phyloP scores from a whole-genome alignment of 30 jellyfish, hydroid and myxozoan genomes.

The Hydractinia echinata region DNA sequence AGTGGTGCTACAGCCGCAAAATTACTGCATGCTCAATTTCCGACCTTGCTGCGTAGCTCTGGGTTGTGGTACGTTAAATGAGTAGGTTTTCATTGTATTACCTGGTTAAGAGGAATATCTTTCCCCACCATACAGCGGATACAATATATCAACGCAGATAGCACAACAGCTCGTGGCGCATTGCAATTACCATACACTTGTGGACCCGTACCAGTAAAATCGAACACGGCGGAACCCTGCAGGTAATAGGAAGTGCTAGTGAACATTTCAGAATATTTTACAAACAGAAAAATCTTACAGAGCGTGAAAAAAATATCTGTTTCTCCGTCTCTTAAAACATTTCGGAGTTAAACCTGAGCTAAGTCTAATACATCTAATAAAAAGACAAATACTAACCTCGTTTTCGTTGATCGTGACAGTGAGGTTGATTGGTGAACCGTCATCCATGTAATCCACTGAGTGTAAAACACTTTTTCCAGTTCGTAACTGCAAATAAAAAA shows the following conservation, averaged over 20 bases:
- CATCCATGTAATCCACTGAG: constrained; percentile 87
- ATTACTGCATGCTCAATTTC: background rate
- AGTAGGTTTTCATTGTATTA: background rate
- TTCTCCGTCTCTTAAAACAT: background rate
- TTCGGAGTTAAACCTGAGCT: background rate
- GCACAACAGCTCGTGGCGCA: constrained; percentile 92
- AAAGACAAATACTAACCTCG: constrained; percentile 40
- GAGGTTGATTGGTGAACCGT: constrained; percentile 88
- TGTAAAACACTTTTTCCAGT: constrained; percentile 70
- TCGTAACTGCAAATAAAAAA: constrained; percentile 41
- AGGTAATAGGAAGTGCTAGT: too few species aligned
- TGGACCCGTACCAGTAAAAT: constrained; percentile 89
- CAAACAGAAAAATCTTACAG: background rate
- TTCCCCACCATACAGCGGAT: constrained; percentile 89
- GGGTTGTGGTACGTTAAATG: too few species aligned
- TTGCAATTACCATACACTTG: constrained; percentile 88
- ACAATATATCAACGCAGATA: constrained; percentile 84
- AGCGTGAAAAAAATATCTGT: background rate
- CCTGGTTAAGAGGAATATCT: constrained; percentile 97
- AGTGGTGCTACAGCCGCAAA: background rate
- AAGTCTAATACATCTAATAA: background rate
- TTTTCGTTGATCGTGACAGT: constrained; percentile 58
- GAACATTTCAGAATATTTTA: background rate
- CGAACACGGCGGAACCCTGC: constrained; percentile 87
- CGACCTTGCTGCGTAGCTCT: background rate